Evolutionary conservation across 2,113 vertebrate genomes (phyloP).

Genomic region (Macaca nemestrina): DNA sequence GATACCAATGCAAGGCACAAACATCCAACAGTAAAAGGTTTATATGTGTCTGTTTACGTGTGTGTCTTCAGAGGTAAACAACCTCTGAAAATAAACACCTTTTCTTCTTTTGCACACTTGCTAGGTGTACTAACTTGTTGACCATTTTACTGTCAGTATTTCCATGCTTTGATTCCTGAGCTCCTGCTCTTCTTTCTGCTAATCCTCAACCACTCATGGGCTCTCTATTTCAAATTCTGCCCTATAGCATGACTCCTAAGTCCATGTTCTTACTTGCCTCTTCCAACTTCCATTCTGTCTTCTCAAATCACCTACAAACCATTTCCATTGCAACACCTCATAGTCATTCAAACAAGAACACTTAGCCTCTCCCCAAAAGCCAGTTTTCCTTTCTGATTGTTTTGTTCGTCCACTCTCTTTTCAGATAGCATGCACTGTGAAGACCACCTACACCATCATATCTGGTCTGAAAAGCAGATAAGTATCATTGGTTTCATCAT

Average conservation of each 20-base stretch:
- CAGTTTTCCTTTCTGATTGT: not conserved
- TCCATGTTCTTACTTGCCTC: not conserved
- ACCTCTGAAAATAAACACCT: not conserved
- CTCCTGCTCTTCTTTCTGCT: not conserved
- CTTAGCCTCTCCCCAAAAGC: not conserved
- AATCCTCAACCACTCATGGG: not conserved
- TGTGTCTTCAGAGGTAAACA: not conserved
- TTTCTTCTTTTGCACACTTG: not conserved
- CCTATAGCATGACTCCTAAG: not conserved
- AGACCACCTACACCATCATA: not conserved
- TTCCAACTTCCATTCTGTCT: not conserved
- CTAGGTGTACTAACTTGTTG: not conserved
- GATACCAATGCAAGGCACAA: not conserved
- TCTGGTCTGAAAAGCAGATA: not conserved
- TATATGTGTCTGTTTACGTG: not conserved
- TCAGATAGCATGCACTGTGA: not conserved
- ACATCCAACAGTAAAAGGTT: not conserved
- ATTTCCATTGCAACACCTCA: not conserved
- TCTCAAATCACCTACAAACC: not conserved
- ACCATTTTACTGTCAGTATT: fast-evolving
- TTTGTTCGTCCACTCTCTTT: not conserved
- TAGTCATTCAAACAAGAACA: not conserved
- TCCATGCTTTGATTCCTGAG: not conserved
- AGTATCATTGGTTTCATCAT: not conserved
- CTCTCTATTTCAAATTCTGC: not conserved